phyloP scores from a whole-genome alignment of 2,888 invertebrate genomes.

The Machimus rusticus region DNA sequence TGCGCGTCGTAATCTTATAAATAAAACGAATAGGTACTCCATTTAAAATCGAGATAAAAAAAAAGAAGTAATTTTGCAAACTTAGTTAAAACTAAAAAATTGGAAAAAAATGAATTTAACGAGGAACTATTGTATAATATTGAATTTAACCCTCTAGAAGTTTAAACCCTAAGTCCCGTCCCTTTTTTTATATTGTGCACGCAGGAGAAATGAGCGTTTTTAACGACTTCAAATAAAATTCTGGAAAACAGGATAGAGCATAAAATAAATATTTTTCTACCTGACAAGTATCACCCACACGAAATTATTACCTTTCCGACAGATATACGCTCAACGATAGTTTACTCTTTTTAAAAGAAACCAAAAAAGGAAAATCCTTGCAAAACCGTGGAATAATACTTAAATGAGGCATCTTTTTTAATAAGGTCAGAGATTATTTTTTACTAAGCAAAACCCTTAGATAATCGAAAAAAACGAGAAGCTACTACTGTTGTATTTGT shows the following conservation, averaged over 20 bases:
- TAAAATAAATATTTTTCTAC: slow-evolving; percentile 4
- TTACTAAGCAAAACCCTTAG: neutral
- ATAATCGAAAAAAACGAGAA: neutral
- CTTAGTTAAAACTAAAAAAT: neutral
- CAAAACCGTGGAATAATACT: neutral
- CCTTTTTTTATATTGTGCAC: neutral
- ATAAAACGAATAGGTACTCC: neutral
- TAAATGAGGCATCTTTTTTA: neutral
- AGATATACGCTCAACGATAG: neutral
- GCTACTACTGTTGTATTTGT: neutral
- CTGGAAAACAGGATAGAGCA: neutral
- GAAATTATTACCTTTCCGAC: neutral
- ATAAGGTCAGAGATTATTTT: neutral
- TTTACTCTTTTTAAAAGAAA: neutral
- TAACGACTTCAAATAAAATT: neutral
- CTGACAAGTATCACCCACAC: neutral
- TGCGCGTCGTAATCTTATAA: neutral
- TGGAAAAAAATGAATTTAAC: neutral
- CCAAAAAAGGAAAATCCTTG: neutral
- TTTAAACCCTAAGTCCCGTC: neutral
- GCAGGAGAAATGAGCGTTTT: neutral
- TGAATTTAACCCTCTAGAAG: neutral
- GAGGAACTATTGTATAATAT: neutral
- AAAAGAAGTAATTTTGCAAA: neutral
- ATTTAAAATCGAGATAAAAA: neutral